Evolutionary conservation across 2,113 vertebrate species (phyloP).

Genomic region (Marcusenius ussheri): DNA sequence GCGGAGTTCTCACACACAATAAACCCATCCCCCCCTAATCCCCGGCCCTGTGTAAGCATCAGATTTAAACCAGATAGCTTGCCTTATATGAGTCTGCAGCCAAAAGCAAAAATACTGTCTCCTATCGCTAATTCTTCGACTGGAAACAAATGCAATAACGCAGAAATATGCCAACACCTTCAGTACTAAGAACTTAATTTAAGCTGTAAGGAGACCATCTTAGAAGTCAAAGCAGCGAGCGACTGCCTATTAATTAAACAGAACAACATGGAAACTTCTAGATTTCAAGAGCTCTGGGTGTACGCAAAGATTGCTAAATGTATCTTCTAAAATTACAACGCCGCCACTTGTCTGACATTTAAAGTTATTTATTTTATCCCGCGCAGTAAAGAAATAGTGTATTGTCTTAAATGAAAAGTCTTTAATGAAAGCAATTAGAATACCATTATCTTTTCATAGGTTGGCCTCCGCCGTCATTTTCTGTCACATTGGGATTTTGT

Average conservation of each 20-base stretch:
- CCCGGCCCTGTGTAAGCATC: not conserved
- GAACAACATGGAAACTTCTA: not conserved
- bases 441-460: not conserved
- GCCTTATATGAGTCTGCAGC: not conserved
- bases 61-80: not conserved
- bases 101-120: not conserved
- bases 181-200: not conserved
- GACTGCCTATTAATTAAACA: not conserved
- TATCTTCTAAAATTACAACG: not conserved
- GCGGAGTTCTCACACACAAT: not conserved
- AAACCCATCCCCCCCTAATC: not conserved
- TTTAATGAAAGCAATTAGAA: not conserved
- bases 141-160: not conserved
- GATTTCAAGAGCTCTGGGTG: not conserved
- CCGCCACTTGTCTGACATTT: not conserved
- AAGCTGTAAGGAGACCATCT: not conserved
- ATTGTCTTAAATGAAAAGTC: not conserved
- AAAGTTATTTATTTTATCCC: not conserved
- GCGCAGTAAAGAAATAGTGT: not conserved
- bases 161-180: not conserved
- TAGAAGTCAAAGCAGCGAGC: not conserved
- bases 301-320: not conserved
- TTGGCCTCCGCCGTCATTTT: not conserved
- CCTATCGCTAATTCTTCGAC: not conserved
- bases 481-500: not conserved